These are phyloP conservation scores for Drosophila rufa DNA, from an alignment of 1,140 invertebrate genomes.

Conservation along the genomic window DNA sequence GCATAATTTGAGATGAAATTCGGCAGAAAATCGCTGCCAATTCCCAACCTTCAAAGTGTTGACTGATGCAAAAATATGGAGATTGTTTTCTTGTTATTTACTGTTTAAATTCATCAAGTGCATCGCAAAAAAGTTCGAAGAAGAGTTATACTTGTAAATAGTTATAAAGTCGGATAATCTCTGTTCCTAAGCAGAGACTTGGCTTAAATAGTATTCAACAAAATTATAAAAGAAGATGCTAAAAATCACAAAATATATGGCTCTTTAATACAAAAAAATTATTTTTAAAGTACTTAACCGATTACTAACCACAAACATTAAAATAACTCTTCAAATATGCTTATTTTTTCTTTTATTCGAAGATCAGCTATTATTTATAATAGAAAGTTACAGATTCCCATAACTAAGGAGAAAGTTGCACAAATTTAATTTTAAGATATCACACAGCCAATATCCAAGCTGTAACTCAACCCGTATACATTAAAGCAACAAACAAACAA, in stretches of 20 bases:
- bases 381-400: background rate
- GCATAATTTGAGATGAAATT: constrained; percentile 51
- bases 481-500: constrained; percentile 51
- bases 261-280: too few species aligned
- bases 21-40: constrained; percentile 12
- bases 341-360: background rate
- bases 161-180: too few species aligned
- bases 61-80: constrained; percentile 19
- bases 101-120: background rate
- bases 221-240: too few species aligned
- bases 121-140: too few species aligned
- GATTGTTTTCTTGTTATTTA: constrained; percentile 6
- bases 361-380: background rate
- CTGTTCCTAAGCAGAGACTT: too few species aligned
- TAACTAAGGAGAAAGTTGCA: background rate
- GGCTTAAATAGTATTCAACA: background rate
- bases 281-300: too few species aligned
- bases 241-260: too few species aligned
- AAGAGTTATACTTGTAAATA: too few species aligned
- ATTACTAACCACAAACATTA: too few species aligned
- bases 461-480: constrained; percentile 3
- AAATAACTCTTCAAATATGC: background rate
- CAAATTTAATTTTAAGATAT: background rate
- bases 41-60: constrained; percentile 26
- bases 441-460: background rate